Percentiles rank a stretch among this genome's conserved stretches.
Conservation (phyloP, 2,888 invertebrate species). For the Mythimna ferrago region DNA sequence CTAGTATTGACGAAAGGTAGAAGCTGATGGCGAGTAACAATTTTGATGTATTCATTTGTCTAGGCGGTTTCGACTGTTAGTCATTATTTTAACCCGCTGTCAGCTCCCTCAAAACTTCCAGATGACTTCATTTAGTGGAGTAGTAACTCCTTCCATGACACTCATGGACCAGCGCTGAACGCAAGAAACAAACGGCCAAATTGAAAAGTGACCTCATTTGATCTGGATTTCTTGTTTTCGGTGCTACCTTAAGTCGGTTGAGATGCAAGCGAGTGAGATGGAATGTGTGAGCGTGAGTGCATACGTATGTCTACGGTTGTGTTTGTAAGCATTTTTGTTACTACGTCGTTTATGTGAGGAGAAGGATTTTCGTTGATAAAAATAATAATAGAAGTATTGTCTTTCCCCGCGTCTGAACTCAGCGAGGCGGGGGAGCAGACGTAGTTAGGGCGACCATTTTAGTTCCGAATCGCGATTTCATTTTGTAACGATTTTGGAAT, state of each 20-base stretch:
- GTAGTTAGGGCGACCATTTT: slow-evolving; percentile 70
- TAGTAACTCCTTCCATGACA: slow-evolving; percentile 47
- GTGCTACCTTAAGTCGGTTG: slow-evolving; percentile 59
- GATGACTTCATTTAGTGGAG: slow-evolving; percentile 52
- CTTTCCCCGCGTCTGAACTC: slow-evolving; percentile 71
- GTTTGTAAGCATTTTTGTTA: slow-evolving; percentile 84
- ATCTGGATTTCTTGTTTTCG: slow-evolving; percentile 56
- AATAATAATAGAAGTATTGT: slow-evolving; percentile 73
- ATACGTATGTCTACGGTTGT: slow-evolving; percentile 80
- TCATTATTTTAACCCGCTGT: slow-evolving; percentile 72
- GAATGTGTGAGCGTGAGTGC: slow-evolving; percentile 57
- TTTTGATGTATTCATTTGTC: slow-evolving; percentile 68
- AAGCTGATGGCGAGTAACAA: slow-evolving; percentile 60
- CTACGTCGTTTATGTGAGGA: slow-evolving; percentile 78
- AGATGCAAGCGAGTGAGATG: slow-evolving; percentile 58
- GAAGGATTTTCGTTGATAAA: slow-evolving; percentile 79
- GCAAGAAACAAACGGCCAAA: slow-evolving; percentile 49
- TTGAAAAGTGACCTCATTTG: slow-evolving; percentile 51
- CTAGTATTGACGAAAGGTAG: slow-evolving; percentile 45
- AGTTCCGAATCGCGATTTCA: slow-evolving; percentile 73
- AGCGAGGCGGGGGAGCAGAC: slow-evolving; percentile 60
- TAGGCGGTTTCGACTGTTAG: slow-evolving; percentile 61
- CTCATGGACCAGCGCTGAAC: slow-evolving; percentile 50
- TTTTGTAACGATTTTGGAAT: slow-evolving; percentile 73
- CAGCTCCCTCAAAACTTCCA: slow-evolving; percentile 67